Base-by-base conservation (phyloP, 2,888 invertebrate species). In the Elegia similella region DNA sequence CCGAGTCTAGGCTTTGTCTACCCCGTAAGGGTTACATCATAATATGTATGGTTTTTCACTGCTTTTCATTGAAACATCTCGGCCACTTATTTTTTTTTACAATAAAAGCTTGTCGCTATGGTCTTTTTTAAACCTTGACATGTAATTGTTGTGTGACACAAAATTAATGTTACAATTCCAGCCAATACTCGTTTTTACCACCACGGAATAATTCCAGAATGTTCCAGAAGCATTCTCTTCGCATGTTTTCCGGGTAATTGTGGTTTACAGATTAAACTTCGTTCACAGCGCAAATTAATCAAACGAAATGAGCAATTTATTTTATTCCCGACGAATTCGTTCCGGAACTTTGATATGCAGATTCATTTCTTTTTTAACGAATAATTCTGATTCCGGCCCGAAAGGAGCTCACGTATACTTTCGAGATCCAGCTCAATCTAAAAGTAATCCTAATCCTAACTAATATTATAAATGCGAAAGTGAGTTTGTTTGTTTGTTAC, bases 261-360 rank as follows among this genome's bases (percentile, higher is more conserved):
- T 50, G 50, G 34, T 50, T 17, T 46, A 2, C 34, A 38, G 34
- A 50, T 50, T 38, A 15, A 30, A 16, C 34, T 50, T 34, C 10
- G 32, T 34, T 50, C 16, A 50, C 34, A 34, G 16, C 15, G 16
- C 12, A 34, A 50, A 34, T 50, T 38, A 38, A 50, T 50, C 32
- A 50, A 34, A 50, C 50, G 12, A 16, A 50, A 50, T 50, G 34
- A 50, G 50, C 50, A 8, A 50, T 50, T 50, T 50, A 34, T 50
- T 50, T 50, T 34, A 16, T 34, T 34, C 12, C 17, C 34, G 1
- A 8, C n/a, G 32, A 32, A 32, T 32, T 32, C 30, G 50, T n/a
- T 38, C 38, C 17, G 34, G 12, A 23, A 16, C 15, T 32, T 34
- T 10, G n/a, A 16, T 13, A n/a, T 15, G 23, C 23, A 23, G 23